phyloP scores from a whole-genome alignment of 2,797 vertebrate genomes.

The Sternarchorhynchus goeldii region DNA sequence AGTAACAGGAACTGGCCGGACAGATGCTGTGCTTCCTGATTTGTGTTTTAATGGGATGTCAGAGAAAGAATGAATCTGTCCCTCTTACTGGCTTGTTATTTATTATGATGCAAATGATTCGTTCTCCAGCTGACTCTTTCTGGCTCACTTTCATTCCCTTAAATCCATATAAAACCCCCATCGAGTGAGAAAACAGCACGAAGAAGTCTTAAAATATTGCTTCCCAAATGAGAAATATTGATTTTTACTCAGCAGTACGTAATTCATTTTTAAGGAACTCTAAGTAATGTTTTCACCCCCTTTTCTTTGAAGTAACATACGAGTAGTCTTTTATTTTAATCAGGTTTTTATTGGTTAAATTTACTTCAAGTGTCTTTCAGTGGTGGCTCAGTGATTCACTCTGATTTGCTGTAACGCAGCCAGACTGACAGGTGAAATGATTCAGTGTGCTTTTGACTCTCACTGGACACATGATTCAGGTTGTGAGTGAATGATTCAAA shows the following conservation, averaged over 20 bases:
- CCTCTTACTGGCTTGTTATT: background rate
- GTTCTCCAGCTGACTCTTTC: background rate
- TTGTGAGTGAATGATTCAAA: background rate
- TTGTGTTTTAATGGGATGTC: conserved; percentile 8
- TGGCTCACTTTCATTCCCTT: background rate
- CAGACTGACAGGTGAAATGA: background rate
- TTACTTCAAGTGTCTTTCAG: background rate
- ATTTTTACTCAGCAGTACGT: background rate
- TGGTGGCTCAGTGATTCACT: conserved; percentile 4
- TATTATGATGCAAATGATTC: conserved; percentile 10
- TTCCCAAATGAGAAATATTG: conserved; percentile 11
- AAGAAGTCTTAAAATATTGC: conserved; percentile 7
- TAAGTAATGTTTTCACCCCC: conserved; percentile 20
- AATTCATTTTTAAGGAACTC: conserved; percentile 17
- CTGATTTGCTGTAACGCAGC: background rate
- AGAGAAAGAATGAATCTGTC: background rate
- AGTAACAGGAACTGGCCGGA: conserved; percentile 9
- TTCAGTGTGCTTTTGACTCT: background rate
- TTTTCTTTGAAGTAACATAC: background rate
- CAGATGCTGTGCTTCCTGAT: background rate
- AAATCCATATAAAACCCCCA: conserved; percentile 10
- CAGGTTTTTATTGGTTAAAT: background rate
- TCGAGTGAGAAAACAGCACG: background rate
- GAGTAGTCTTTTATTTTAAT: background rate
- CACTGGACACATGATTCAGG: background rate